phyloP scores from a whole-genome alignment of 2,888 invertebrate species.

The Machimus rusticus region DNA sequence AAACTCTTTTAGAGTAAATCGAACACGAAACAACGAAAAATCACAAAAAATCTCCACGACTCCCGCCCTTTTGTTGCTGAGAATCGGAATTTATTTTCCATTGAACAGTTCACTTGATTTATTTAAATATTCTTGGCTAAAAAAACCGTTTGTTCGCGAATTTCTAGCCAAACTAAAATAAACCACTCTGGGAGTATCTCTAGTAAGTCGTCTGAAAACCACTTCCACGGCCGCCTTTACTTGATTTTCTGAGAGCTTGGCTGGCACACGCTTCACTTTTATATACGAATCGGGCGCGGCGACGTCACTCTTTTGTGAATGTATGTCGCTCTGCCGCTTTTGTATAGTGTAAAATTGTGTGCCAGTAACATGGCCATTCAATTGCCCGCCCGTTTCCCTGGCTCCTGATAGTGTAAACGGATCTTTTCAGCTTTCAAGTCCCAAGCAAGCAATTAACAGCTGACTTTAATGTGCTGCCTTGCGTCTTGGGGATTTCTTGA shows the following conservation, averaged over 20 bases:
- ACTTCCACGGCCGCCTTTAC: slow-evolving; percentile 31
- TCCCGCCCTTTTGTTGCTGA: neutral
- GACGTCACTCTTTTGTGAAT: slow-evolving; percentile 8
- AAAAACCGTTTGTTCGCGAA: neutral
- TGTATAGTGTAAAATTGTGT: neutral
- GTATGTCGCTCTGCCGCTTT: neutral
- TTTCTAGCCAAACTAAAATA: slow-evolving; percentile 23
- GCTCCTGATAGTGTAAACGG: neutral
- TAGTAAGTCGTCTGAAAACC: slow-evolving; percentile 2
- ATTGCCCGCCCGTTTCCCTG: neutral
- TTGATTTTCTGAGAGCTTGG: slow-evolving; percentile 35
- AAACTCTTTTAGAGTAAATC: slow-evolving; percentile 9
- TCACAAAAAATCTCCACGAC: neutral
- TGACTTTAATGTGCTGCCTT: neutral
- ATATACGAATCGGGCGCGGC: neutral
- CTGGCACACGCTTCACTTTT: slow-evolving; percentile 32
- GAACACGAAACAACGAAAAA: neutral
- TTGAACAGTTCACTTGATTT: neutral
- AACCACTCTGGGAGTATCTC: neutral
- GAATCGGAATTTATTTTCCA: neutral
- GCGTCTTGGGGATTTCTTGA: neutral
- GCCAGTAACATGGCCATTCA: neutral
- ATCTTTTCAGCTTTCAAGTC: neutral
- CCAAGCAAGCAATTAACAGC: neutral
- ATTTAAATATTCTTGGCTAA: neutral